phyloP scores from a whole-genome alignment of 2,797 vertebrate species.

The Sciaenops ocellatus region DNA sequence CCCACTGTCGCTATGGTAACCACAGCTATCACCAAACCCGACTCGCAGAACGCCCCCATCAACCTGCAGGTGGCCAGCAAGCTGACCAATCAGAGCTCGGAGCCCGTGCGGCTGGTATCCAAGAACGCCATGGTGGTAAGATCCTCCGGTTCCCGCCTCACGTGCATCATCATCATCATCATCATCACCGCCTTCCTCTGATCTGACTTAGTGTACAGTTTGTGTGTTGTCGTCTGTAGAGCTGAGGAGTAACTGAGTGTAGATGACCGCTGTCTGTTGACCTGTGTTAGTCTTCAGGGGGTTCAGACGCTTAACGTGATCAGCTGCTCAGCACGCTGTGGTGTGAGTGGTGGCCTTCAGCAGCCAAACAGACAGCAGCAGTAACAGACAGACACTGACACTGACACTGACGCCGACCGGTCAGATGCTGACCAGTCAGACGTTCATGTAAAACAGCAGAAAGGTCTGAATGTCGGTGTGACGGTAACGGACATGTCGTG shows the following conservation, averaged over 20 bases:
- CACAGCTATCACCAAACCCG: slow-evolving; percentile 95
- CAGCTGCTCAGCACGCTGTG: slow-evolving; percentile 27
- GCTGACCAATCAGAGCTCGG: slow-evolving; percentile 91
- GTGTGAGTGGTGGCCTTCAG: slow-evolving; percentile 57
- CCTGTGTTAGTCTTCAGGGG: no score
- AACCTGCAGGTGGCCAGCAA: slow-evolving; percentile 97
- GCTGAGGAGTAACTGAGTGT: slow-evolving; percentile 17
- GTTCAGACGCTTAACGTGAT: neutral
- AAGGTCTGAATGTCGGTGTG: neutral
- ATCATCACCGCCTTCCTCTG: slow-evolving; percentile 1
- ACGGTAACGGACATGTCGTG: neutral
- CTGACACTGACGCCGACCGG: no score
- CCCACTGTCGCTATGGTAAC: slow-evolving; percentile 95
- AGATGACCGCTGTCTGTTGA: neutral
- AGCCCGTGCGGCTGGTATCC: slow-evolving; percentile 93
- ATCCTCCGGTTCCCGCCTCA: neutral
- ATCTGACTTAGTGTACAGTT: slow-evolving; percentile 14
- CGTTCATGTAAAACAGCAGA: neutral
- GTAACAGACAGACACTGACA: no score
- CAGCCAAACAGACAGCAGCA: neutral
- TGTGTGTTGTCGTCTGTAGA: slow-evolving; percentile 34
- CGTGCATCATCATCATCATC: neutral
- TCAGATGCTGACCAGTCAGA: neutral
- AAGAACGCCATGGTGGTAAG: slow-evolving; percentile 87
- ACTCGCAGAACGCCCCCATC: slow-evolving; percentile 92